Evolutionary conservation across 2,888 invertebrate genomes (phyloP), one percentile per base, ranked within the genome.

Genomic region (Pteria penguin): DNA sequence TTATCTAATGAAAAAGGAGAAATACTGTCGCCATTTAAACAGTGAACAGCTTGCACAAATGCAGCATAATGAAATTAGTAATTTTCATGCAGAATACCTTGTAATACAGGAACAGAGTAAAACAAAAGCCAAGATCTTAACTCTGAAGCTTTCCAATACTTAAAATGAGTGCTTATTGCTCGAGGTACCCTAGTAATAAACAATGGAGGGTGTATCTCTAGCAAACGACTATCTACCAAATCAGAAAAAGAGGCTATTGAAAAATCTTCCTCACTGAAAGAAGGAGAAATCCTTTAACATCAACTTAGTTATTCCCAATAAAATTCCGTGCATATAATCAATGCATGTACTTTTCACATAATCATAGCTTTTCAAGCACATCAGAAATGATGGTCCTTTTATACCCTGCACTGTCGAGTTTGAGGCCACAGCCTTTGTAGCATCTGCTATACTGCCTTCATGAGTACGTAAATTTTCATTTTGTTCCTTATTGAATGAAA

Each of bases 261-360:
- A 33, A 63, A 75, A 4, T 5, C 26, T 14, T 68, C 45, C 29
- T 54, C 24, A 55, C 57, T 63, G 14, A 32, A 4, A 11, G 14
- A 8, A 22, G 32, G 4, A 26, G 31, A 24, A 31, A 57, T 29
- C 74, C 74, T 69, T 68, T 22, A 75, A 55, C 14, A 75, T 29
- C 24, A 75, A 33, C 61, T 82, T 82, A 24, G 71, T 75, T 54
- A 81, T 63, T 26, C 78, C 77, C 2, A 82, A 54, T 1, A 82
- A 61, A 45, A 79, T 78, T 26, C 81, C 81, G 76, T 82, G 82
- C 81, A 82, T 82, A 32, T 82, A 82, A 31, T 82, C 82, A 31
- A 81, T 81, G 26, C 71, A 27, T 18, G 45, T 63, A 2, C 67
- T 45, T 2, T 58, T 26, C 0, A 81, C 76, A 63, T 69, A 60